Evolutionary conservation across 1,140 invertebrate genomes (phyloP).

Genomic region (Drosophila seguyi): DNA sequence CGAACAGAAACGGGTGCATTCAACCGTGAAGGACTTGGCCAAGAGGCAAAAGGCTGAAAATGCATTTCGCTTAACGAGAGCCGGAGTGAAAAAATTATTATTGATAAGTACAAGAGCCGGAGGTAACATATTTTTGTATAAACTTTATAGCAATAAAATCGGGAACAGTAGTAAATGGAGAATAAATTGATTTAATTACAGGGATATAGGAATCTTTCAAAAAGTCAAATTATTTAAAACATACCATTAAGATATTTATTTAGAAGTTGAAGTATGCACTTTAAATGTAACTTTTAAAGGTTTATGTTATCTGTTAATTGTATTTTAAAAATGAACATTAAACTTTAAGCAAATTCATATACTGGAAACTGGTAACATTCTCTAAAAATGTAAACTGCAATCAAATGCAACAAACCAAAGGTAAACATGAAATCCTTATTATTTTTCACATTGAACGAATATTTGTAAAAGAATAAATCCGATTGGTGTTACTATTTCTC

Average conservation of each 20-base stretch:
- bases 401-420: not conserved
- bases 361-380: not conserved
- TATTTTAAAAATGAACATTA: not conserved
- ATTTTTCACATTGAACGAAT: not conserved
- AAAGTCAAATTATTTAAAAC: not conserved
- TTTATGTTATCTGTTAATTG: too few species aligned
- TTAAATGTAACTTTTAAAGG: not conserved
- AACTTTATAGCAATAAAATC: not conserved
- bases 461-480: slow-evolving; percentile 10
- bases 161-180: not conserved
- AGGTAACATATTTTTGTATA: slow-evolving; percentile 21
- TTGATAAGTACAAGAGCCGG: slow-evolving; percentile 34
- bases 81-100: slow-evolving; percentile 24
- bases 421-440: not conserved
- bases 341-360: too few species aligned
- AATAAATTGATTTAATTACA: slow-evolving; percentile 7
- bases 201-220: not conserved
- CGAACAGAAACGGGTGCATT: slow-evolving; percentile 71
- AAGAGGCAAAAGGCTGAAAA: slow-evolving; percentile 39
- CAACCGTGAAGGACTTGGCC: slow-evolving; percentile 57
- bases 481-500: not conserved
- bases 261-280: not conserved
- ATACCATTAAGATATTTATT: not conserved
- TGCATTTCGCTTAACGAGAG: slow-evolving; percentile 41
- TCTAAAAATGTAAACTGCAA: not conserved